phyloP scores from a whole-genome alignment of 2,113 vertebrate genomes.

The Clarias macrocephalus region DNA sequence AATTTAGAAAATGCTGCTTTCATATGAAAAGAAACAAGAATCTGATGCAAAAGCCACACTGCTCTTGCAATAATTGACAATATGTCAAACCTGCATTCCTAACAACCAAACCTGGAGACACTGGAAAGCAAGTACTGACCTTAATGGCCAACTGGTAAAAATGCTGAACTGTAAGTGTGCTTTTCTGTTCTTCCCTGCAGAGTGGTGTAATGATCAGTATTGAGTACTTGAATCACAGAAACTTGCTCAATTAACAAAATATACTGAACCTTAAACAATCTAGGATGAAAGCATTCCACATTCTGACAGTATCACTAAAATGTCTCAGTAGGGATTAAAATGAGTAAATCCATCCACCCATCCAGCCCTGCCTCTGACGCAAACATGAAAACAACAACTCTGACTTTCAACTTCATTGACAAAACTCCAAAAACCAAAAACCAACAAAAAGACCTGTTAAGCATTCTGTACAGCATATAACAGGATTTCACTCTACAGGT shows the following conservation, averaged over 20 bases:
- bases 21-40: conserved; percentile 19
- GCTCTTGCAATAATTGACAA: conserved; percentile 20
- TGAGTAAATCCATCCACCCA: background rate
- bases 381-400: background rate
- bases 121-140: background rate
- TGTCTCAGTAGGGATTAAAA: background rate
- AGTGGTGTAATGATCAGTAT: background rate
- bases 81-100: conserved; percentile 7
- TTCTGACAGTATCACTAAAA: background rate
- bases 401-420: background rate
- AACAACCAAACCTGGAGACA: background rate
- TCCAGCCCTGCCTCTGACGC: background rate
- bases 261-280: background rate
- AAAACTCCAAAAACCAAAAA: too few species aligned
- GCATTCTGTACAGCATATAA: background rate
- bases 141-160: background rate
- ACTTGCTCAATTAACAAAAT: background rate
- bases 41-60: conserved; percentile 33
- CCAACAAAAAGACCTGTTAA: background rate
- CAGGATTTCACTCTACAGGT: background rate
- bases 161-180: background rate
- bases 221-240: background rate
- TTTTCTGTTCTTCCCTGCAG: background rate
- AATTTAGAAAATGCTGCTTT: background rate
- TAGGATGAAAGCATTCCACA: background rate